phyloP scores from a whole-genome alignment of 2,888 invertebrate genomes.

The Pyrrhosoma nymphula region DNA sequence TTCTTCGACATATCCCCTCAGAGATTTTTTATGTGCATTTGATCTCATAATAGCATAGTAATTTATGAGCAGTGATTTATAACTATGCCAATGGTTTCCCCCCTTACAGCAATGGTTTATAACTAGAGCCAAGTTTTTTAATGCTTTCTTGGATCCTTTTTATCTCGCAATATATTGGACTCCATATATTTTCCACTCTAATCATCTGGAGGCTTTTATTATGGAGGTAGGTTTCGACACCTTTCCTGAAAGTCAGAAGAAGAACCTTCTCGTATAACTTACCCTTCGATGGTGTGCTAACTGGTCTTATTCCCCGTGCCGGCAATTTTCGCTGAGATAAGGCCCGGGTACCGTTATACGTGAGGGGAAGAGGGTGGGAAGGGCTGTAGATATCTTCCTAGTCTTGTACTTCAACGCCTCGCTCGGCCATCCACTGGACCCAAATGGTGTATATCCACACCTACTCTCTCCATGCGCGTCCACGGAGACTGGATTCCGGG shows the following conservation, averaged over 20 bases:
- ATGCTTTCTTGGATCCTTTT: too few species aligned
- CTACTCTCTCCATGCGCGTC: neutral
- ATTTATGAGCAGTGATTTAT: too few species aligned
- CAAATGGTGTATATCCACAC: neutral
- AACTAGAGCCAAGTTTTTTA: too few species aligned
- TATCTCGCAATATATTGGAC: too few species aligned
- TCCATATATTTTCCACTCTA: too few species aligned
- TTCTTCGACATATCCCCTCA: too few species aligned
- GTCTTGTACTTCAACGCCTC: neutral
- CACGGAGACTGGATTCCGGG: neutral
- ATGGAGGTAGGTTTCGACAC: neutral
- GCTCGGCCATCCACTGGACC: neutral
- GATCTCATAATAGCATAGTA: too few species aligned
- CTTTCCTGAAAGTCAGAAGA: too few species aligned
- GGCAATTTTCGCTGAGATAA: slow-evolving; percentile 5
- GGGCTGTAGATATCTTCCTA: neutral
- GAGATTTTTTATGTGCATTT: too few species aligned
- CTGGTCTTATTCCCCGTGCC: neutral
- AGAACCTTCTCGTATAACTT: neutral
- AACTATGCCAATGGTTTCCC: too few species aligned
- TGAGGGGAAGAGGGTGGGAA: too few species aligned
- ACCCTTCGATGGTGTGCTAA: neutral
- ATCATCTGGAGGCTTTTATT: neutral
- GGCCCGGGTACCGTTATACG: neutral
- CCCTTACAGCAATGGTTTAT: too few species aligned